phyloP scores from a whole-genome alignment of 2,888 invertebrate species.

The Leptopterna dolabrata region DNA sequence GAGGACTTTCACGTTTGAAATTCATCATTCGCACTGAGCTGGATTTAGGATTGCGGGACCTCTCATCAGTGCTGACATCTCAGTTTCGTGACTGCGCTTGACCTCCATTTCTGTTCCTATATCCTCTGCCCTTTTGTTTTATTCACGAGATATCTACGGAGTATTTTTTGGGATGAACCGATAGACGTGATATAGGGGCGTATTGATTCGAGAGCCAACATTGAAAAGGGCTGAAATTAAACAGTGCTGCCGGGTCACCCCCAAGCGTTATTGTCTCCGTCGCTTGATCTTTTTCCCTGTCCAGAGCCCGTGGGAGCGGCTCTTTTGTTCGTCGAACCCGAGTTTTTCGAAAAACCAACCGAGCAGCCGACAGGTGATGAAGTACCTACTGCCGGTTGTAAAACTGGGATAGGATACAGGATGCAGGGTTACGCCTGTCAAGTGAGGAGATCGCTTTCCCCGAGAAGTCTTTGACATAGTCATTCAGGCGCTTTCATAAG shows the following conservation, averaged over 20 bases:
- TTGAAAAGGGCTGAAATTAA: background rate
- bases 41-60: background rate
- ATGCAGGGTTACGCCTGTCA: background rate
- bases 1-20: too few species aligned
- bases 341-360: background rate
- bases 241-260: background rate
- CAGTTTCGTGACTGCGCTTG: background rate
- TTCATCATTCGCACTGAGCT: too few species aligned
- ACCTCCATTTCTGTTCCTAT: background rate
- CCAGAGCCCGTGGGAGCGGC: background rate
- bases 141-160: slow-evolving; percentile 9
- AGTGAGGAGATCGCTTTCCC: background rate
- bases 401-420: background rate
- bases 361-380: background rate
- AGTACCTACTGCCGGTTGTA: background rate
- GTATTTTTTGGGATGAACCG: slow-evolving; percentile 2
- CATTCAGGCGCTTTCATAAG: background rate
- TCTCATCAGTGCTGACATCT: background rate
- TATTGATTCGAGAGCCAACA: background rate
- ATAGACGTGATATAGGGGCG: background rate
- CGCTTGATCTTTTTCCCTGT: background rate
- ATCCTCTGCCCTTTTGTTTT: background rate
- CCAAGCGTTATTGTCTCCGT: background rate
- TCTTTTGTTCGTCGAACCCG: background rate
- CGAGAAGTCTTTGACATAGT: background rate